A percentile compares a stretch with the other conserved stretches of the same genome.
Conservation (phyloP, 2,113 vertebrate genomes). For the Eublepharis macularius region DNA sequence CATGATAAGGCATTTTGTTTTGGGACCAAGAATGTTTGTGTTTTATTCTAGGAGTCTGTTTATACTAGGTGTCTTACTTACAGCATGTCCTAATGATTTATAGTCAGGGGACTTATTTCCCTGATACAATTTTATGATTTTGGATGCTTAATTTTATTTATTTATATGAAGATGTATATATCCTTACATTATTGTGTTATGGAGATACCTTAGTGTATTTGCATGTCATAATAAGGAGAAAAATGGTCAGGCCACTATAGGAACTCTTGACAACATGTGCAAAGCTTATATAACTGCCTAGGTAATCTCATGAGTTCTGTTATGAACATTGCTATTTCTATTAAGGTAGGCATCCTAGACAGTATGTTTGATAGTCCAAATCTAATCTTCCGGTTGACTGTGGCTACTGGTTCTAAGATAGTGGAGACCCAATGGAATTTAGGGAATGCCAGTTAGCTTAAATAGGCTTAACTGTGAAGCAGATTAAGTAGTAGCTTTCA, state of each 20-base stretch:
- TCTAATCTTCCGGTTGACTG: background rate
- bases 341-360: constrained; percentile 14
- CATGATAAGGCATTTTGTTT: fast-evolving
- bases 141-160: background rate
- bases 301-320: constrained; percentile 4
- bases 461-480: background rate
- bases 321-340: constrained; percentile 2
- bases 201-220: background rate
- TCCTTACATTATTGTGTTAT: no score
- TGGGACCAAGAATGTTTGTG: background rate
- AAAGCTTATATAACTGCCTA: constrained; percentile 8
- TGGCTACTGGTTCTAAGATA: background rate
- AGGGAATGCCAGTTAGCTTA: background rate
- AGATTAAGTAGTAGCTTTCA: background rate
- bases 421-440: background rate
- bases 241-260: background rate
- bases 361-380: background rate
- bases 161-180: no score
- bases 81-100: background rate
- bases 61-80: fast-evolving
- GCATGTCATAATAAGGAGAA: background rate
- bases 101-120: background rate
- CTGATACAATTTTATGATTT: background rate
- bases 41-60: no score
- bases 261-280: constrained; percentile 9